Conservation (phyloP, 2,888 invertebrate genomes). For the Drosophila aldrichi region DNA sequence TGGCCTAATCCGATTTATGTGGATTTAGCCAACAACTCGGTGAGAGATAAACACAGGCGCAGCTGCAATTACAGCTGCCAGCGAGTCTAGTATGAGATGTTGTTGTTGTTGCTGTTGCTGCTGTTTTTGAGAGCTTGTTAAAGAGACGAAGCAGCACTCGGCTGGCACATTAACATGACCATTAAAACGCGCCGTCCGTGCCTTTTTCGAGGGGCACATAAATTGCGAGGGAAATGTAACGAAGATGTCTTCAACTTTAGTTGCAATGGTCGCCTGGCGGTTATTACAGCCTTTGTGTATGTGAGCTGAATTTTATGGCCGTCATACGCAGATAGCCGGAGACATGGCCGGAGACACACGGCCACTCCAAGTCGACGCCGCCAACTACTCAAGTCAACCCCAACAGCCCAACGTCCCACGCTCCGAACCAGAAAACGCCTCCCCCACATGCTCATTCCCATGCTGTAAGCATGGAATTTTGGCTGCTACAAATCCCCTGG, state of each 20-base stretch:
- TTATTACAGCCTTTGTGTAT: constrained; percentile 62
- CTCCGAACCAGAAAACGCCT: background rate
- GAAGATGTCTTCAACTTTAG: constrained; percentile 44
- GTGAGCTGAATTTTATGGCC: constrained; percentile 76
- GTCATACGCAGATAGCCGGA: constrained; percentile 73
- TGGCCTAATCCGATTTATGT: constrained; percentile 68
- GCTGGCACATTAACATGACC: constrained; percentile 69
- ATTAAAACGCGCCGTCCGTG: constrained; percentile 58
- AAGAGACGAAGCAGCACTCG: constrained; percentile 7
- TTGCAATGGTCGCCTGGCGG: constrained; percentile 72
- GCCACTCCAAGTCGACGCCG: background rate
- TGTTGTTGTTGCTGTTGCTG: background rate
- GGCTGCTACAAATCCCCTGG: constrained; percentile 73
- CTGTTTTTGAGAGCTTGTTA: constrained; percentile 9
- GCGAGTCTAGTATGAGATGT: background rate
- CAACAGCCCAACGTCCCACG: background rate
- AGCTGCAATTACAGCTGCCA: constrained; percentile 43
- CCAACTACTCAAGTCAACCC: constrained; percentile 1
- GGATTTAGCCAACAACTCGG: constrained; percentile 22
- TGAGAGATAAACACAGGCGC: constrained; percentile 3
- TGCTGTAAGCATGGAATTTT: constrained; percentile 52
- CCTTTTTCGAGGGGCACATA: constrained; percentile 30
- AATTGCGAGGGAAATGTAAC: constrained; percentile 44
- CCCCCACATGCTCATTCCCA: constrained; percentile 3
- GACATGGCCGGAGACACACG: constrained; percentile 45